Evolutionary conservation across 2,797 vertebrate genomes (phyloP).

Genomic region (Tenualosa thibaudeaui): DNA sequence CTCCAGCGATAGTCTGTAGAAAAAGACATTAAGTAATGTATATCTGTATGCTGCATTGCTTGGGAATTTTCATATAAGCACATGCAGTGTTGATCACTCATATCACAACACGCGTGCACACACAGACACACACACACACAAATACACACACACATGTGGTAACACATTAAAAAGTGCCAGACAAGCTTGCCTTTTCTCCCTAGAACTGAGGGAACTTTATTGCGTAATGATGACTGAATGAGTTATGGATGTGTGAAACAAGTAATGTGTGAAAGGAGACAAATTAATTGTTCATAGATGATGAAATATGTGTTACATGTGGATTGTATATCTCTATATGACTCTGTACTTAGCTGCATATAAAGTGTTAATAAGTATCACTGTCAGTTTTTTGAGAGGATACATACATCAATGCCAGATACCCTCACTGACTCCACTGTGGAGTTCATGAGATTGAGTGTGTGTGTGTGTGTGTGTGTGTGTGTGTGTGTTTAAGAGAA

Average conservation of each 20-base stretch:
- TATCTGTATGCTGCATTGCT: not conserved
- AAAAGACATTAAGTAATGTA: not conserved
- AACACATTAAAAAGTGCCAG: not conserved
- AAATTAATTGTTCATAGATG: not conserved
- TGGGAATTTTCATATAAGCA: not conserved
- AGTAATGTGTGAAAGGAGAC: not conserved
- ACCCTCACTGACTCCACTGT: not conserved
- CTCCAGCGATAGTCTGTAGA: not conserved
- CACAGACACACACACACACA: slow-evolving; percentile 26
- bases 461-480: slow-evolving; percentile 18
- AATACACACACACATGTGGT: not conserved
- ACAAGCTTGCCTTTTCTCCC: not conserved
- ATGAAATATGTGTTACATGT: not conserved
- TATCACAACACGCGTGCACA: not conserved
- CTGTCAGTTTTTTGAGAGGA: not conserved
- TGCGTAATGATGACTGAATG: not conserved
- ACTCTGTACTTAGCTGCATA: not conserved
- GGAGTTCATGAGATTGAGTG: not conserved
- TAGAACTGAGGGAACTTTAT: not conserved
- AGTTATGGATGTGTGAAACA: not conserved
- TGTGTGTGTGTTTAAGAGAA: slow-evolving; percentile 7
- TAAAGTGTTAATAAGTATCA: not conserved
- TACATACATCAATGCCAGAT: not conserved
- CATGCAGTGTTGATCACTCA: not conserved
- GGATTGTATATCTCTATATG: not conserved